phyloP scores from a whole-genome alignment of 2,797 vertebrate species.

The Ceyx erithaca region DNA sequence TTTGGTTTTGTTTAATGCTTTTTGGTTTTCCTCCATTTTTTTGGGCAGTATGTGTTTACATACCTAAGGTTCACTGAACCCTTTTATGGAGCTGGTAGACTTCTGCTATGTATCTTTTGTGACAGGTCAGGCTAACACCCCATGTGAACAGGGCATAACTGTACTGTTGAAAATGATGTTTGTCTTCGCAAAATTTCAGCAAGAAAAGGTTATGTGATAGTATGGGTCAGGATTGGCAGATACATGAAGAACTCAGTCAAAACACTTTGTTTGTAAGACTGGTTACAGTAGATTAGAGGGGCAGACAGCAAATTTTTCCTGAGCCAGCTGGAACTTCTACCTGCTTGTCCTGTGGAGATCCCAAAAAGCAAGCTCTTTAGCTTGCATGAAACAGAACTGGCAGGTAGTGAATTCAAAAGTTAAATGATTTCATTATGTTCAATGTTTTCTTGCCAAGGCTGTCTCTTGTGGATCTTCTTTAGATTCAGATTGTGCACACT shows the following conservation, averaged over 20 bases:
- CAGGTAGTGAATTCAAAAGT: neutral
- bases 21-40: rapidly evolving
- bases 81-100: neutral
- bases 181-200: neutral
- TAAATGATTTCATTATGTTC: neutral
- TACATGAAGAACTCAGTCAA: neutral
- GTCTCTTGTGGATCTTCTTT: neutral
- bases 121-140: neutral
- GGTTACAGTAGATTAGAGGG: neutral
- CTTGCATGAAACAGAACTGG: neutral
- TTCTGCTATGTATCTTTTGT: neutral
- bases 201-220: neutral
- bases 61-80: neutral
- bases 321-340: neutral
- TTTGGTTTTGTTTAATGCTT: neutral
- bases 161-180: neutral
- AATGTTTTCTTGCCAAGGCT: neutral
- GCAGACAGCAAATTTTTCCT: neutral
- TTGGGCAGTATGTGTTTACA: neutral
- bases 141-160: neutral
- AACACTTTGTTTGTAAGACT: neutral
- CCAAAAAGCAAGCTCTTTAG: neutral
- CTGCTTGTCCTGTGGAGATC: neutral
- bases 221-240: neutral
- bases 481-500: neutral